Base-by-base conservation (phyloP, 1,140 invertebrate genomes). In the Drosophila takahashii region DNA sequence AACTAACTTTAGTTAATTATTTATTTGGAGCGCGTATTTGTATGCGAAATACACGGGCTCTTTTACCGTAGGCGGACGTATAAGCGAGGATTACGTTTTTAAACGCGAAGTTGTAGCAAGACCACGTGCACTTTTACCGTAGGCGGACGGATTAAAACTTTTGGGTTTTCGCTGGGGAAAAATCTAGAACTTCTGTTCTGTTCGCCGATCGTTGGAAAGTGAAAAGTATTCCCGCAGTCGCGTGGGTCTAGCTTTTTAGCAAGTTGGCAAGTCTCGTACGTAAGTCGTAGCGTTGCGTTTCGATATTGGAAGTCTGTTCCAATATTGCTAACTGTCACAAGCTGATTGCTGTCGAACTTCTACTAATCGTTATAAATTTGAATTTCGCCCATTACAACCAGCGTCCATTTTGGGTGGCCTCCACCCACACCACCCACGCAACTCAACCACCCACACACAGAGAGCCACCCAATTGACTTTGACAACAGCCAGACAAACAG, bases 401-500 rank as follows among this genome's bases (percentile, higher is more conserved):
- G 4, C 42, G 42, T 15, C 22, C 15, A 16, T 4, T 4, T 42
- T 11, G 41, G n/a, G 36, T 37, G 36, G 36, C 8, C 8, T 16
- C 29, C 13, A 4, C 29, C 42, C 42, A 10, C 6, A n/a, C 22
- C 16, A 1, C 26, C 13, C 22, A 4, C n/a, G 3, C 26, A 7
- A 1, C n/a, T 10, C 45, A 16, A 3, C 2, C 34, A n/a, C 13
- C 57, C 18, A 51, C 27, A 57, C 29, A 44, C 26, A 44, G 52
- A 59, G 59, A 71, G 58, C 39, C 65, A 67, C 61, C 77, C 81
- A 84, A 84, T 85, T 85, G 81, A 85, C 81, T 85, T 86, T 86
- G 81, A 75, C 72, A 71, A 71, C 53, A 71, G 62, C 29, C 71
- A 52, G 44, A 58, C 56, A 36, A 51, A 58, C 44, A 69, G 62